phyloP scores from a whole-genome alignment of 2,888 invertebrate genomes.

The Disparrhopalites patrizii region DNA sequence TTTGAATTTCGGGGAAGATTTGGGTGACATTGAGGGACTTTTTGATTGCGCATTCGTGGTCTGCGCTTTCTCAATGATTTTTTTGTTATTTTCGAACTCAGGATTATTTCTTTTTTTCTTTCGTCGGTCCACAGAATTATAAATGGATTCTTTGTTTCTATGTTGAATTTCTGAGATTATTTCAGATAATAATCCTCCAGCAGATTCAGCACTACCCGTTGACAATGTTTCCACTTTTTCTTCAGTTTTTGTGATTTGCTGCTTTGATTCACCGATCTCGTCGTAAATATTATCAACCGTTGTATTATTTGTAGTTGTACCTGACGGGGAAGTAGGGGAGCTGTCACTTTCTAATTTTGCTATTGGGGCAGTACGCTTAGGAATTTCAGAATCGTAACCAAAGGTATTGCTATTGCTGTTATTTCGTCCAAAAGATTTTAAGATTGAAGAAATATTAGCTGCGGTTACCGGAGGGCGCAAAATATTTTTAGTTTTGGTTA shows the following conservation, averaged over 20 bases:
- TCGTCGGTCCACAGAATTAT: slow-evolving; percentile 52
- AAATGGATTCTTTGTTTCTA: slow-evolving; percentile 80
- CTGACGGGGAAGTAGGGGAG: slow-evolving; percentile 18
- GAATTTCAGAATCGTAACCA: not conserved
- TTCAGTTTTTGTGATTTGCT: slow-evolving; percentile 1
- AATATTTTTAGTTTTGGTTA: slow-evolving; percentile 12
- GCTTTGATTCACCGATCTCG: slow-evolving; percentile 41
- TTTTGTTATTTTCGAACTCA: too few relatives aligned
- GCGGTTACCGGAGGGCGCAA: slow-evolving; percentile 14
- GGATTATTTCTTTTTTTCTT: slow-evolving; percentile 40
- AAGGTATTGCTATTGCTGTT: slow-evolving; percentile 3
- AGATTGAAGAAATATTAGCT: slow-evolving; percentile 24
- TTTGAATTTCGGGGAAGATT: slow-evolving; percentile 8
- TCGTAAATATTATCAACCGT: slow-evolving; percentile 45
- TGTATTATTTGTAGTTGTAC: not conserved
- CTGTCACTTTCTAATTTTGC: slow-evolving; percentile 37
- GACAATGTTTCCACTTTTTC: slow-evolving; percentile 46
- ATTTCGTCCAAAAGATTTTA: slow-evolving; percentile 35
- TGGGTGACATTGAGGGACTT: not conserved
- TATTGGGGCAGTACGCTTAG: slow-evolving; percentile 35
- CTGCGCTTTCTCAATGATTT: not conserved
- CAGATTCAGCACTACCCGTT: slow-evolving; percentile 62
- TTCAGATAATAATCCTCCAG: slow-evolving; percentile 72
- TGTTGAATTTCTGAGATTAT: slow-evolving; percentile 84
- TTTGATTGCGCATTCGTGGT: not conserved